Evolutionary conservation across 2,888 invertebrate genomes (phyloP).

Genomic region (Cremastinae sp.): DNA sequence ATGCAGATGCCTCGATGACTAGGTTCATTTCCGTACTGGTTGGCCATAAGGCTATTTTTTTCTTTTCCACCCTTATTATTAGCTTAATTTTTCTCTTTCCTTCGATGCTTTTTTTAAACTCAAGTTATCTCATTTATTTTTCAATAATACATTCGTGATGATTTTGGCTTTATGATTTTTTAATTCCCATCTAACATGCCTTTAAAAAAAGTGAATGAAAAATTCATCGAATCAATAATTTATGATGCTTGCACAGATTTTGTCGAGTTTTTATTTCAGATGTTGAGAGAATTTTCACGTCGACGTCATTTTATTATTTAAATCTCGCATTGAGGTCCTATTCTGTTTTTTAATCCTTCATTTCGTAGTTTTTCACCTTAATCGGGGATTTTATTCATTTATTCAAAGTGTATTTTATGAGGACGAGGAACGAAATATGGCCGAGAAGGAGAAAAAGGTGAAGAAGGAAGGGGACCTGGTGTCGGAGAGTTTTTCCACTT

Average conservation of each 20-base stretch:
- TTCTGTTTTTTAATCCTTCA: slow-evolving; percentile 14
- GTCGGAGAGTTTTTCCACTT: slow-evolving; percentile 69
- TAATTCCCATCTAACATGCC: too few species aligned
- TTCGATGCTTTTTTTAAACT: background rate
- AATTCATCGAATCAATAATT: too few species aligned
- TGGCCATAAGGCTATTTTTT: slow-evolving; percentile 66
- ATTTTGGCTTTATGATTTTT: too few species aligned
- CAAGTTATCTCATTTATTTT: slow-evolving; percentile 33
- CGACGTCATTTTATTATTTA: background rate
- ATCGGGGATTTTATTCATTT: slow-evolving; percentile 36
- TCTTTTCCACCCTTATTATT: slow-evolving; percentile 53
- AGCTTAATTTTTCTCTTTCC: slow-evolving; percentile 44
- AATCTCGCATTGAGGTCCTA: background rate
- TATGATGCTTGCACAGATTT: too few species aligned
- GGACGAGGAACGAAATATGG: slow-evolving; percentile 11
- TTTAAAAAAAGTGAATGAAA: too few species aligned
- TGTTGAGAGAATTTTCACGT: too few species aligned
- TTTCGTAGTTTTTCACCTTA: slow-evolving; percentile 55
- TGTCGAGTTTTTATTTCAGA: too few species aligned
- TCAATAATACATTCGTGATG: slow-evolving; percentile 9
- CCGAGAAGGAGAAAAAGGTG: slow-evolving; percentile 53
- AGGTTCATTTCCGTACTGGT: slow-evolving; percentile 72
- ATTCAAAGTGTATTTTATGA: slow-evolving; percentile 35
- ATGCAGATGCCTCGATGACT: slow-evolving; percentile 77
- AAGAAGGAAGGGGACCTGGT: slow-evolving; percentile 63